These are phyloP conservation scores for Drosophila birchii DNA, from an alignment of 2,888 invertebrate species.

Conservation along the genomic window DNA sequence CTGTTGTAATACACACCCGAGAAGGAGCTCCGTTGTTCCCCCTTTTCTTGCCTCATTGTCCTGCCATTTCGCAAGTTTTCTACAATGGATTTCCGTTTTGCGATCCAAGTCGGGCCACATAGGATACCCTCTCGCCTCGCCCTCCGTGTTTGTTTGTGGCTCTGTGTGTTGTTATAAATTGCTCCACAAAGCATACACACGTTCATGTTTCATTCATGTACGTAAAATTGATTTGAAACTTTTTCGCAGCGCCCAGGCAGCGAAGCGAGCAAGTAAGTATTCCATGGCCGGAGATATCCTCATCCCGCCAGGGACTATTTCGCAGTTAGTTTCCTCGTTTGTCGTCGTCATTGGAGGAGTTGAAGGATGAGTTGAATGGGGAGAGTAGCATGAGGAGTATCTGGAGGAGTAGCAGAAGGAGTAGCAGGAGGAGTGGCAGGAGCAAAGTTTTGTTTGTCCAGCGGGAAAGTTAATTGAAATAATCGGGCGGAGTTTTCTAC, in stretches of 20 bases:
- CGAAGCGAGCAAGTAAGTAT: constrained; percentile 41
- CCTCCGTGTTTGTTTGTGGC: constrained; percentile 24
- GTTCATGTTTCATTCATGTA: constrained; percentile 78
- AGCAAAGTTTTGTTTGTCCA: constrained; percentile 52
- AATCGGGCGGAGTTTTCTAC: constrained; percentile 68
- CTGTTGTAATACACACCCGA: constrained; percentile 70
- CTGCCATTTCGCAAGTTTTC: constrained; percentile 78
- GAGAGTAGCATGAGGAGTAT: too few species aligned
- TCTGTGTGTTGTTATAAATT: constrained; percentile 62
- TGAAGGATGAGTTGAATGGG: not conserved
- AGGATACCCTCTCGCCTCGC: constrained; percentile 4
- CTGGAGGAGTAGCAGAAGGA: not conserved
- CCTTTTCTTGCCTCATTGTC: constrained; percentile 56
- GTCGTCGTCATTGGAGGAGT: constrained; percentile 28
- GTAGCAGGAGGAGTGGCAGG: too few species aligned
- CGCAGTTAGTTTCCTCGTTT: constrained; percentile 40
- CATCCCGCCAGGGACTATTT: not conserved
- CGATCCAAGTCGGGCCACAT: constrained; percentile 26
- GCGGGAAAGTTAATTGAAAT: constrained; percentile 73
- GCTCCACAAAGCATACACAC: constrained; percentile 67
- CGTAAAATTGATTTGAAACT: constrained; percentile 76
- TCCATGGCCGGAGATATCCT: constrained; percentile 17
- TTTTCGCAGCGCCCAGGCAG: constrained; percentile 48
- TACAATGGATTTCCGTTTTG: constrained; percentile 76
- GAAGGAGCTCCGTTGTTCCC: constrained; percentile 10